Conservation (phyloP, 2,888 invertebrate species). For the Andrena flavipes region DNA sequence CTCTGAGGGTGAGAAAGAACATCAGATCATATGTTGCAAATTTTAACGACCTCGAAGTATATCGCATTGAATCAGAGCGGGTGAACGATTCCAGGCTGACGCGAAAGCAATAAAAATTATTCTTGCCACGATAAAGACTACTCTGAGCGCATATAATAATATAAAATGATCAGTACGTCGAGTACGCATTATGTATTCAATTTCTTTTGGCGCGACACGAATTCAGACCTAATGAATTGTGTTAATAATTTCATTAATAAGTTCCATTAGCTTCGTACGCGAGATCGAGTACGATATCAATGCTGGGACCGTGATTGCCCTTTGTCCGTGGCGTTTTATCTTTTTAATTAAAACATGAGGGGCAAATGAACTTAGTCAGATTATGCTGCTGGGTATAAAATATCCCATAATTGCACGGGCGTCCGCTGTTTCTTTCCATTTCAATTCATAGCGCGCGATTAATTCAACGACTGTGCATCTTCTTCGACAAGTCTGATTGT, state of each 20-base stretch:
- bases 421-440: too few relatives aligned
- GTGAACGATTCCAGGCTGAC: neutral
- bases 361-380: slow-evolving; percentile 1
- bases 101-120: slow-evolving; percentile 5
- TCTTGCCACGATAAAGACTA: slow-evolving; percentile 11
- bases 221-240: slow-evolving; percentile 10
- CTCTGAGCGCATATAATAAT: neutral
- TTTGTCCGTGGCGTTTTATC: slow-evolving; percentile 17
- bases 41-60: slow-evolving; percentile 3
- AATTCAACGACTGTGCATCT: neutral
- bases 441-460: neutral
- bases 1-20: slow-evolving; percentile 1
- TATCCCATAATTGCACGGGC: neutral
- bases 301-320: slow-evolving; percentile 5
- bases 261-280: slow-evolving; percentile 6
- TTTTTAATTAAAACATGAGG: slow-evolving; percentile 1
- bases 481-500: neutral
- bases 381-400: neutral
- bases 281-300: neutral
- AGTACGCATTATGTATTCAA: slow-evolving; percentile 11
- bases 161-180: slow-evolving; percentile 3
- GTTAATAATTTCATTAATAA: slow-evolving; percentile 12
- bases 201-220: slow-evolving; percentile 4
- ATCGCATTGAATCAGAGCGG: slow-evolving; percentile 16
- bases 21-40: slow-evolving; percentile 12